Conservation (phyloP, 2,888 invertebrate genomes). For the Tiliacea aurago region DNA sequence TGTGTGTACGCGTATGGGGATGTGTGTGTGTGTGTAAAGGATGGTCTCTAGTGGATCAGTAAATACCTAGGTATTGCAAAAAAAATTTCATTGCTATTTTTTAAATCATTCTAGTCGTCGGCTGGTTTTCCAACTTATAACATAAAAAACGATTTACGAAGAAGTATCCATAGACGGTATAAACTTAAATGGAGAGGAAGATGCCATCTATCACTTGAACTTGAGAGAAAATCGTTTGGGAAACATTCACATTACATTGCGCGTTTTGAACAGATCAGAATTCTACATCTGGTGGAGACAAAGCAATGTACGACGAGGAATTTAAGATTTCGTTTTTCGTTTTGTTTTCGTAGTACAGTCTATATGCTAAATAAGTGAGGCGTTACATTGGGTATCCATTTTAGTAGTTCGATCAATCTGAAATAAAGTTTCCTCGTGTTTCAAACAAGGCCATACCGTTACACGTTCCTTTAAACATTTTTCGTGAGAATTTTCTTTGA, state of each 20-base stretch:
- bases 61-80: neutral
- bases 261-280: neutral
- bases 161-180: constrained; percentile 44
- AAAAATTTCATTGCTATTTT: too few species aligned
- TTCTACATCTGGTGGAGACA: neutral
- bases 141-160: constrained; percentile 54
- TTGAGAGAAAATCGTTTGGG: constrained; percentile 1
- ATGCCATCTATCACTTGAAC: constrained; percentile 17
- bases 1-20: too few species aligned
- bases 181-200: constrained; percentile 54
- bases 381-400: constrained; percentile 59
- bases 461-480: constrained; percentile 52
- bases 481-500: constrained; percentile 44
- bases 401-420: constrained; percentile 60
- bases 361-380: constrained; percentile 61
- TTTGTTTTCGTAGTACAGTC: constrained; percentile 30
- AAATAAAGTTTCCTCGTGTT: constrained; percentile 54
- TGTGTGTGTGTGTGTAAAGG: too few species aligned
- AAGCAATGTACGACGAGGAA: constrained; percentile 15
- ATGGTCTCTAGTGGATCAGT: neutral
- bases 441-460: constrained; percentile 56
- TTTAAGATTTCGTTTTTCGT: neutral
- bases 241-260: constrained; percentile 28
- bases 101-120: too few species aligned
- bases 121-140: constrained; percentile 42